phyloP scores from a whole-genome alignment of 2,888 invertebrate species.

The Callinectes sapidus region DNA sequence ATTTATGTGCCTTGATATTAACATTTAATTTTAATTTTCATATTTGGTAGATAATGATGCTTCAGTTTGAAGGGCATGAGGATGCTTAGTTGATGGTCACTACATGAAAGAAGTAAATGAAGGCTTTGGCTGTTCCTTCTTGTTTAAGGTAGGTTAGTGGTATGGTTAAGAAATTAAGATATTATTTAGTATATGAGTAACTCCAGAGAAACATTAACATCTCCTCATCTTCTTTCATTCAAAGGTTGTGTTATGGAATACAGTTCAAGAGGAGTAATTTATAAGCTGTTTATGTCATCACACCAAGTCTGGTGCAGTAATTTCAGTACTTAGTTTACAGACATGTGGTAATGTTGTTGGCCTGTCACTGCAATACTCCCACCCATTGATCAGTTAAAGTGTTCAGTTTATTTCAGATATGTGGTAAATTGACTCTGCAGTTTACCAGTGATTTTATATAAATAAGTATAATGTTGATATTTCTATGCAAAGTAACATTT shows the following conservation, averaged over 20 bases:
- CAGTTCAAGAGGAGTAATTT: background rate
- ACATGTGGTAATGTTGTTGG: too few species aligned
- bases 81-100: background rate
- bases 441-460: too few species aligned
- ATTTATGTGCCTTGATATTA: constrained; percentile 16
- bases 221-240: background rate
- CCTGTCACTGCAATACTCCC: too few species aligned
- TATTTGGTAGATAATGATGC: background rate
- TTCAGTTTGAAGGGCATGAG: background rate
- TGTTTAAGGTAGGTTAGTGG: background rate
- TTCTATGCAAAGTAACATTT: too few species aligned
- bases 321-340: too few species aligned
- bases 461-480: too few species aligned
- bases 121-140: background rate
- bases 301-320: too few species aligned
- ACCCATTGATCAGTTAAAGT: too few species aligned
- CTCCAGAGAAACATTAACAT: background rate
- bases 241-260: background rate
- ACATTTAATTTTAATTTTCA: background rate
- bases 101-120: background rate
- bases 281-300: background rate
- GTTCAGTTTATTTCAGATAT: too few species aligned
- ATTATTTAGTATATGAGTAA: background rate
- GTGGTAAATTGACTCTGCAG: too few species aligned
- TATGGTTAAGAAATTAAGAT: background rate